A percentile compares a stretch with the other conserved stretches of the same genome.
Conservation (phyloP, 2,888 invertebrate species). For the Dascillus cervinus region DNA sequence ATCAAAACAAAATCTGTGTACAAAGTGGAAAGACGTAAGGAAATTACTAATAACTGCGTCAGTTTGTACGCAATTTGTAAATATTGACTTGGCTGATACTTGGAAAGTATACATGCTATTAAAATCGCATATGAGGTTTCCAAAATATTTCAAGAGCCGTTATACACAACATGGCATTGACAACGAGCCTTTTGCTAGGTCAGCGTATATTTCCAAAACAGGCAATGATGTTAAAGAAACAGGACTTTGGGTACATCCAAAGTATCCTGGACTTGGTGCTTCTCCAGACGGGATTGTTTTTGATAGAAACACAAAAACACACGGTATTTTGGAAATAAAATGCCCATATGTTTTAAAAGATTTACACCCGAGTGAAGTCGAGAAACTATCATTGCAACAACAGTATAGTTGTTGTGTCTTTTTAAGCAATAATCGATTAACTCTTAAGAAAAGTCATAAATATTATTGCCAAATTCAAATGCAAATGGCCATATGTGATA, state of each 20-base stretch:
- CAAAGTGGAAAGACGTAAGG: slow-evolving; percentile 1
- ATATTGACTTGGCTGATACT: no score
- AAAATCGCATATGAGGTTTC: no score
- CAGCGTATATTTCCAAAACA: not conserved
- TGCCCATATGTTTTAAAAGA: slow-evolving; percentile 3
- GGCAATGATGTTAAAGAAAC: not conserved
- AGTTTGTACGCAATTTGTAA: slow-evolving; percentile 3
- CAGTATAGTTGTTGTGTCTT: slow-evolving; percentile 1
- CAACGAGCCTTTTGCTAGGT: not conserved
- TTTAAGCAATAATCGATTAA: slow-evolving; percentile 1
- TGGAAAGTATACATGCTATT: no score
- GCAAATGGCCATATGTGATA: slow-evolving; percentile 17
- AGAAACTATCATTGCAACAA: not conserved
- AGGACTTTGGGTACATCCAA: slow-evolving; percentile 1
- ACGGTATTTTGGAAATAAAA: not conserved
- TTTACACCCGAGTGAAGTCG: not conserved
- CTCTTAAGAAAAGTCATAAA: slow-evolving; percentile 14
- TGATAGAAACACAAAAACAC: not conserved
- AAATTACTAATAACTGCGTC: slow-evolving; percentile 3
- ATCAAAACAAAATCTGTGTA: slow-evolving; percentile 1
- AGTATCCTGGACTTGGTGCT: slow-evolving; percentile 1
- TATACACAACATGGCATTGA: not conserved
- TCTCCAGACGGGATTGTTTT: slow-evolving; percentile 2
- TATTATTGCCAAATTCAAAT: slow-evolving; percentile 20
- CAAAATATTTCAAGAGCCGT: no score